Base-by-base conservation (phyloP, 2,797 vertebrate species). In the Xyrichtys novacula region DNA sequence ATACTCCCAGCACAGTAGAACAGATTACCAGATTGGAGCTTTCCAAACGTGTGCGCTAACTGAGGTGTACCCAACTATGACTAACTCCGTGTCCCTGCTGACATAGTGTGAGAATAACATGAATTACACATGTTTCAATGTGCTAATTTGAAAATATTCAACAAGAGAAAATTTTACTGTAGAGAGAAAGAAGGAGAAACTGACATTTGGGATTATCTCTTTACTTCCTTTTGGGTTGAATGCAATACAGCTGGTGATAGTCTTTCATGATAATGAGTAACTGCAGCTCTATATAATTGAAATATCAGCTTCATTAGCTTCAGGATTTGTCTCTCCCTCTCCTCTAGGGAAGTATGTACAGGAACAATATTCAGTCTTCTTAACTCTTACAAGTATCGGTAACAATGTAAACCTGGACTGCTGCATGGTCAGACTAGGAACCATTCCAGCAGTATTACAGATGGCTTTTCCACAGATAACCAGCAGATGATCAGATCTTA, bases 361-460 rank as follows among this genome's bases (percentile, higher is more conserved):
- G 49, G 15, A 40, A 31, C 28, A 28, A 61, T 10, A 29, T 22
- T 22, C 53, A 62, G 20, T 26, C 40, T 25, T 36, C 4, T 8
- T 14, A 4, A 22, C 20, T 26, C 39, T 23, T 19, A 65, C 50
- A 26, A 7, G n/a, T 42, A 38, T 36, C 32, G 47, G 36, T 38
- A 17, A 57, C 60, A 56, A 44, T 43, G 64, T 72, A 64, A 54
- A 32, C 15, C 46, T 34, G 23, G 23, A 26, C 19, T 20, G 2
- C 65, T 23, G 14, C 44, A 65, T 4, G 2, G 17, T 55, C 39
- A 42, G 23, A 66, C 49, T 2, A 56, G 53, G 64, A 53, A 59
- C 46, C 6, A 32, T 53, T 31, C 29, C 56, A 59, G 53, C 48
- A 46, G 50, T 56, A 71, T 71, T 64, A 62, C 42, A 12, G 28